These are phyloP conservation scores for Diachasmimorpha longicaudata DNA, from an alignment of 1,140 invertebrate species.

Conservation along the genomic window DNA sequence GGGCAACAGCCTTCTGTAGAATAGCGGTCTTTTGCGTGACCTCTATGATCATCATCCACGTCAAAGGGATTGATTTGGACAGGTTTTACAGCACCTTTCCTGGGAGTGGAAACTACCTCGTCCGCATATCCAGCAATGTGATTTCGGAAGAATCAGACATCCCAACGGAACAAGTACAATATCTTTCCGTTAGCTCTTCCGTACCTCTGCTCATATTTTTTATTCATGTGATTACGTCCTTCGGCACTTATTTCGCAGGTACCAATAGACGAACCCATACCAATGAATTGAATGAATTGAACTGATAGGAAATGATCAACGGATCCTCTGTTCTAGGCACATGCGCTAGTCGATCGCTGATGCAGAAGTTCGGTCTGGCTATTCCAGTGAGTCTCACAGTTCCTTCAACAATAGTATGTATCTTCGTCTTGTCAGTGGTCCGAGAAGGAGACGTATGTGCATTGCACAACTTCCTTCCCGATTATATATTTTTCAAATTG, in stretches of 20 bases:
- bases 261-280: conserved; percentile 27
- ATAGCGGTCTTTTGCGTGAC: conserved; percentile 68
- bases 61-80: conserved; percentile 61
- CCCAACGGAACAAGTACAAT: background rate
- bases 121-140: conserved; percentile 53
- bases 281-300: background rate
- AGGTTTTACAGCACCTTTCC: conserved; percentile 68
- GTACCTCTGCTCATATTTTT: conserved; percentile 66
- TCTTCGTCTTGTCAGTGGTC: conserved; percentile 69
- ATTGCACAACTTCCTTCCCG: conserved; percentile 67
- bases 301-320: no score
- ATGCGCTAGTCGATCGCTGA: conserved; percentile 84
- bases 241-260: conserved; percentile 74
- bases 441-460: conserved; percentile 69
- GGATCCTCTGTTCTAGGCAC: conserved; percentile 62
- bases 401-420: conserved; percentile 70
- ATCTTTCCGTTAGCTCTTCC: conserved; percentile 49
- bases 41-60: conserved; percentile 65
- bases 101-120: conserved; percentile 55
- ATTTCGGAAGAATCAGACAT: background rate
- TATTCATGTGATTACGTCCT: conserved; percentile 70
- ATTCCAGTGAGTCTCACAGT: conserved; percentile 77
- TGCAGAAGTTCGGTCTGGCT: conserved; percentile 81
- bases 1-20: conserved; percentile 74
- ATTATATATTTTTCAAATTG: conserved; percentile 72